These are phyloP conservation scores for Galerucella nymphaeae DNA, from an alignment of 2,888 invertebrate species.

Conservation along the genomic window DNA sequence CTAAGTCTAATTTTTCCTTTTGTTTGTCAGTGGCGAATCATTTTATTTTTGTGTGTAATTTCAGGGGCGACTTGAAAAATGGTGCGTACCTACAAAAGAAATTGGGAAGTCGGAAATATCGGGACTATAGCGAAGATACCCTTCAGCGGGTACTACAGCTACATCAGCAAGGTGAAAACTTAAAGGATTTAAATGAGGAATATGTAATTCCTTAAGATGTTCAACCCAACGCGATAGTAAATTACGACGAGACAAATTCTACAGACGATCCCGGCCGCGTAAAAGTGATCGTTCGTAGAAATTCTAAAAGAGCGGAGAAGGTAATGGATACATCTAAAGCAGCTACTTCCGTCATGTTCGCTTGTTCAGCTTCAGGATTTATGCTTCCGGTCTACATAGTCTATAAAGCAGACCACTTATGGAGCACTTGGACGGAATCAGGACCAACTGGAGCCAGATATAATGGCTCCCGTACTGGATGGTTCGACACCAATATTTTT, in stretches of 20 bases:
- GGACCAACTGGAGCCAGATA: conserved; percentile 24
- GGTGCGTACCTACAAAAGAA: too few species aligned
- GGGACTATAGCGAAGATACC: too few species aligned
- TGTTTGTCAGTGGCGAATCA: too few species aligned
- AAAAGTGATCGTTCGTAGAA: conserved; percentile 40
- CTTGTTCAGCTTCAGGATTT: conserved; percentile 50
- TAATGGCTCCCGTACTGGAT: conserved; percentile 26
- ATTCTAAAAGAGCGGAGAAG: conserved; percentile 46
- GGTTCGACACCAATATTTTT: conserved; percentile 38
- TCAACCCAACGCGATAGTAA: background rate
- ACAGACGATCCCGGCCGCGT: conserved; percentile 53
- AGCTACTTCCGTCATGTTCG: conserved; percentile 25
- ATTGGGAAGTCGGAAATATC: too few species aligned
- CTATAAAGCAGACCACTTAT: conserved; percentile 45
- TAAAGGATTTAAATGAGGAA: too few species aligned
- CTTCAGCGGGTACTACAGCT: too few species aligned
- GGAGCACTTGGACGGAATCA: conserved; percentile 33
- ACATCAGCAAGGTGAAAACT: too few species aligned
- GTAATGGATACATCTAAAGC: conserved; percentile 24
- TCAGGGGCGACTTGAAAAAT: too few species aligned
- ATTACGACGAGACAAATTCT: conserved; percentile 50
- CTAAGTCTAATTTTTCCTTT: too few species aligned
- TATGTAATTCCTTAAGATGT: too few species aligned
- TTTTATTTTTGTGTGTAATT: too few species aligned
- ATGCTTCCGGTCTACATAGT: conserved; percentile 53